Percentiles rank a stretch among this genome's conserved stretches.
Evolutionary conservation across 2,113 vertebrate genomes (phyloP).

Genomic region (Dascyllus trimaculatus): DNA sequence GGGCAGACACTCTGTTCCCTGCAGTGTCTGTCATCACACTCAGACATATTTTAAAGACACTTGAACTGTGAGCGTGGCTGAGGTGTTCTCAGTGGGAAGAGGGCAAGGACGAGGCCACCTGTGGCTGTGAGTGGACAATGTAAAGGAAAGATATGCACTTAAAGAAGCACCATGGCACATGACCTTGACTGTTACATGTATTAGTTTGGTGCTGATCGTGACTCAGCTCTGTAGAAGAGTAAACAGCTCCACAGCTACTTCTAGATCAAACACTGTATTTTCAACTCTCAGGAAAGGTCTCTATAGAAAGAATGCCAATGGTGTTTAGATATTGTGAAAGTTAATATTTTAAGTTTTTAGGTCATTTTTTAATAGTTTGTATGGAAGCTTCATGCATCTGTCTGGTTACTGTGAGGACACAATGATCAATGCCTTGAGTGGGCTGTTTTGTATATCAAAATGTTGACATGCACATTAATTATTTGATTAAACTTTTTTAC

Average conservation of each 20-base stretch:
- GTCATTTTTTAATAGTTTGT: constrained; percentile 32
- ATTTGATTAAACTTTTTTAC: neutral
- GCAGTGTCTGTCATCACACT: neutral
- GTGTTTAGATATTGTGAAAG: constrained; percentile 51
- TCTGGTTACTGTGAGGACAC: constrained; percentile 16
- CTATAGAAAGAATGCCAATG: constrained; percentile 46
- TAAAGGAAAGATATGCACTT: constrained; percentile 75
- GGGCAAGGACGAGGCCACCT: neutral
- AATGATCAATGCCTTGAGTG: constrained; percentile 48
- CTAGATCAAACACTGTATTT: neutral
- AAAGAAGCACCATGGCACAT: constrained; percentile 52
- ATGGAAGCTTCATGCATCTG: constrained; percentile 22
- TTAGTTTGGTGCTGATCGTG: constrained; percentile 36
- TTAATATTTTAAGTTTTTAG: constrained; percentile 39
- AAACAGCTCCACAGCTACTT: neutral
- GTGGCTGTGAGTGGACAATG: constrained; percentile 31
- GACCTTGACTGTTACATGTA: constrained; percentile 37
- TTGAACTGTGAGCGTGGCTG: constrained; percentile 18
- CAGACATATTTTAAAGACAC: constrained; percentile 16
- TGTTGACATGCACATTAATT: constrained; percentile 37
- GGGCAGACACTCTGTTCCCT: neutral
- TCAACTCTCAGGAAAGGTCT: constrained; percentile 28
- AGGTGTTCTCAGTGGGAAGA: constrained; percentile 10
- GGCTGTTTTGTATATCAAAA: constrained; percentile 35
- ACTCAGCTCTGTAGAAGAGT: constrained; percentile 15